Conservation (phyloP, 2,113 vertebrate genomes). For the Ailuropoda melanoleuca region DNA sequence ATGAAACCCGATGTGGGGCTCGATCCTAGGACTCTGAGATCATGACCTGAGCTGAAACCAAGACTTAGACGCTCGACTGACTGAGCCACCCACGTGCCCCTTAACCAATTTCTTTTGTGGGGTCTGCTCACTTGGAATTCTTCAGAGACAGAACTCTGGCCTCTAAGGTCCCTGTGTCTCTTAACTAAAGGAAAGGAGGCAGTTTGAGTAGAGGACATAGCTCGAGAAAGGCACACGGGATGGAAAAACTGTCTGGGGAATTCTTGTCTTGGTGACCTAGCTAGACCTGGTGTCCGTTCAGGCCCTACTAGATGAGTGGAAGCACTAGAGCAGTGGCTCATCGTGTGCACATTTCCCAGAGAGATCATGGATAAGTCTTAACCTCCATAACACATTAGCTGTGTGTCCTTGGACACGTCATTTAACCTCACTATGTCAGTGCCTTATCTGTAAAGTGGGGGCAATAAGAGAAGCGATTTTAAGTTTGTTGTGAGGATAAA, state of each 20-base stretch:
- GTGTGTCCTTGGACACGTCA: neutral
- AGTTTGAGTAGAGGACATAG: conserved; percentile 4
- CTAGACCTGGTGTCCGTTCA: neutral
- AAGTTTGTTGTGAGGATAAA: neutral
- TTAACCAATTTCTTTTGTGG: neutral
- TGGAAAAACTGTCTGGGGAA: neutral
- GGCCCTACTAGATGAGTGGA: neutral
- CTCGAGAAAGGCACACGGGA: neutral
- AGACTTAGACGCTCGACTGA: neutral
- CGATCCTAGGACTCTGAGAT: neutral
- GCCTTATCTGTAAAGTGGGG: neutral
- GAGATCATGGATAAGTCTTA: neutral
- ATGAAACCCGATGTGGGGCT: neutral
- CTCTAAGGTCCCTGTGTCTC: neutral
- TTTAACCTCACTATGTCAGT: neutral
- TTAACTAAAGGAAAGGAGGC: neutral
- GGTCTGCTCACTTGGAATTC: neutral
- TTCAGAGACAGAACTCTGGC: neutral
- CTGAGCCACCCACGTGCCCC: neutral
- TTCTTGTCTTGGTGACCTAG: conserved; percentile 11
- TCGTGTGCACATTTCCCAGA: neutral
- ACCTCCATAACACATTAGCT: neutral
- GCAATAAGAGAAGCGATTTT: neutral
- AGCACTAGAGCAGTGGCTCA: neutral
- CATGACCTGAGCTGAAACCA: neutral